These are phyloP conservation scores for Tuberolachnus salignus DNA, from an alignment of 2,888 invertebrate genomes.

Conservation along the genomic window DNA sequence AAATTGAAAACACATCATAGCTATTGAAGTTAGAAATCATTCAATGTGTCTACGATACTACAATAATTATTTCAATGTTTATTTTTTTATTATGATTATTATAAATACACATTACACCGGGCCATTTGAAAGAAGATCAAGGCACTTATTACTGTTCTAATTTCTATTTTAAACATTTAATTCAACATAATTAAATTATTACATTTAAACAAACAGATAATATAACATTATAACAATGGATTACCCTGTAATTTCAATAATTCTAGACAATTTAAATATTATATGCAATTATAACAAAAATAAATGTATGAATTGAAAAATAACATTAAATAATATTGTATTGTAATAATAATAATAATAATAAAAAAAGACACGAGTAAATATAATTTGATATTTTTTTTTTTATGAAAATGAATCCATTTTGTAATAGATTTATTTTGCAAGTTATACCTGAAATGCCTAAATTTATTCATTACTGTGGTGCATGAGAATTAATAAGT, in stretches of 20 bases:
- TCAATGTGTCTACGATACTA: neutral
- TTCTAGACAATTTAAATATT: neutral
- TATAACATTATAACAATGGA: neutral
- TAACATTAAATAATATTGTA: neutral
- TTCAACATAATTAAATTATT: slow-evolving; percentile 7
- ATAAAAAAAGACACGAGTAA: neutral
- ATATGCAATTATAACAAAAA: neutral
- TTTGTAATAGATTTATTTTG: neutral
- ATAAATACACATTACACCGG: slow-evolving; percentile 31
- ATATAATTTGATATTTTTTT: neutral
- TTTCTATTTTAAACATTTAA: neutral
- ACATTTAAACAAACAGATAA: neutral
- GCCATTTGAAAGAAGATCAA: neutral
- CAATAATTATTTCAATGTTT: neutral
- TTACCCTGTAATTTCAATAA: slow-evolving; percentile 11
- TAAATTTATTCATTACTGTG: neutral
- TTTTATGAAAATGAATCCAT: neutral
- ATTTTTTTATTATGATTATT: slow-evolving; percentile 22
- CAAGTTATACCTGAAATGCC: slow-evolving; percentile 20
- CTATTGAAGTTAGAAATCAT: slow-evolving; percentile 16
- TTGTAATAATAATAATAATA: neutral
- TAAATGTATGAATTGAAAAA: neutral
- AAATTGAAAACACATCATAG: neutral
- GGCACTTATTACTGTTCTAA: neutral
- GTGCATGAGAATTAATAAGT: neutral